Evolutionary conservation across 2,797 vertebrate genomes (phyloP).

Genomic region (Amblyopsis hoosieri): DNA sequence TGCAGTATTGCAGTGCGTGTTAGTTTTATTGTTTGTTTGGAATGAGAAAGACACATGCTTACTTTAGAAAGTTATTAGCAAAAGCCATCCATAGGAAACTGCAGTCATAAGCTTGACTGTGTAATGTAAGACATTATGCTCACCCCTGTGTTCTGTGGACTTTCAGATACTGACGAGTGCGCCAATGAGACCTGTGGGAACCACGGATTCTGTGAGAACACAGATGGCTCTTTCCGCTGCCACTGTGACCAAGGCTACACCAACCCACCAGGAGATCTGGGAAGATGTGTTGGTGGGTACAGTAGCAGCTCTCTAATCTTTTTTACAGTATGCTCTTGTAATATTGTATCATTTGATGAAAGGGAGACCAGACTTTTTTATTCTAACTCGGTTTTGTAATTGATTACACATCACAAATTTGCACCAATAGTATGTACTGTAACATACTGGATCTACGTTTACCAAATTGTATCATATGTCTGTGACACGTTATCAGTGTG

Average conservation of each 20-base stretch:
- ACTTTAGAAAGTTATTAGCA: constrained; percentile 27
- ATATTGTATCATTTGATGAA: neutral
- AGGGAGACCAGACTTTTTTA: too few relatives aligned
- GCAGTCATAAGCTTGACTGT: constrained; percentile 19
- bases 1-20: constrained; percentile 37
- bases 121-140: constrained; percentile 47
- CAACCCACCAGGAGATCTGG: constrained; percentile 58
- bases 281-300: constrained; percentile 71
- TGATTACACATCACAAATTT: neutral
- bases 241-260: constrained; percentile 75
- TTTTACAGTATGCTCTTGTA: neutral
- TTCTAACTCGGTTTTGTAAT: neutral
- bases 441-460: too few relatives aligned
- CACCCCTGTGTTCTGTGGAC: constrained; percentile 9
- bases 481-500: too few relatives aligned
- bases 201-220: constrained; percentile 78
- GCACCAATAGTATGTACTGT: too few relatives aligned
- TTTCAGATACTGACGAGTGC: constrained; percentile 75
- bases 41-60: constrained; percentile 19
- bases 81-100: constrained; percentile 14
- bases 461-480: too few relatives aligned
- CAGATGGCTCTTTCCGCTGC: constrained; percentile 74
- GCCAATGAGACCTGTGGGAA: constrained; percentile 74
- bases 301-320: constrained; percentile 17
- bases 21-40: constrained; percentile 45